A percentile compares a stretch with the other conserved stretches of the same genome.
Conservation (phyloP, 1,140 invertebrate species). For the Saccostrea cuccullata region DNA sequence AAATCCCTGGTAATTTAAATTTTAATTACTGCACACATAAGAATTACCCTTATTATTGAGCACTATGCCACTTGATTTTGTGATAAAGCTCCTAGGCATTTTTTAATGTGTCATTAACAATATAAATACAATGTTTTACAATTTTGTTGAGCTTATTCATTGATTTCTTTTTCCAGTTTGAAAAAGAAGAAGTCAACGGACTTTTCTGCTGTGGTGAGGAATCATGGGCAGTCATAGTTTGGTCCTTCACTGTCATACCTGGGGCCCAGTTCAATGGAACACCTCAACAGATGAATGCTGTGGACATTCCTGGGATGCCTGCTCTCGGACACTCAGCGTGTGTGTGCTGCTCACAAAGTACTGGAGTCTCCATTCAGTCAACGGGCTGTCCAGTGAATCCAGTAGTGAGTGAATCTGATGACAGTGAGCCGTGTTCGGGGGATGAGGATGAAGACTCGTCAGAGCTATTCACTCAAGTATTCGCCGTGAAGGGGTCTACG, state of each 20-base stretch:
- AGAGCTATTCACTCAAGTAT: neutral
- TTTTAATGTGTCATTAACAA: too few relatives aligned
- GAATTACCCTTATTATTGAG: too few relatives aligned
- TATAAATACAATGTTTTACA: too few relatives aligned
- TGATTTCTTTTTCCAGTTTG: constrained; percentile 11
- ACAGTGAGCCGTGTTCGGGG: neutral
- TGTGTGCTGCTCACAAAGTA: neutral
- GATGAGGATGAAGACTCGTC: neutral
- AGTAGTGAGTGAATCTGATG: neutral
- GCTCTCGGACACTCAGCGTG: neutral
- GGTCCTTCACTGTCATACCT: constrained; percentile 14
- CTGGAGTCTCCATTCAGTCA: neutral
- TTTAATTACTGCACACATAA: too few relatives aligned
- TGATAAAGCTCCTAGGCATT: too few relatives aligned
- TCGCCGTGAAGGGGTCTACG: neutral
- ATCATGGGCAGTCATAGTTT: constrained; percentile 3
- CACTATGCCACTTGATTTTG: too few relatives aligned
- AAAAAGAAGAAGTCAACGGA: constrained; percentile 10
- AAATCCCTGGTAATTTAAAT: too few relatives aligned
- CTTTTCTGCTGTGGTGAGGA: neutral
- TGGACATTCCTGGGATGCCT: neutral
- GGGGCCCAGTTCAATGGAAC: neutral
- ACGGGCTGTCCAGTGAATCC: neutral
- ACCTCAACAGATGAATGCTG: constrained; percentile 17
- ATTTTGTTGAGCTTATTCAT: too few relatives aligned